Conservation (phyloP, 1,140 invertebrate species). For the Cotesia typhae region DNA sequence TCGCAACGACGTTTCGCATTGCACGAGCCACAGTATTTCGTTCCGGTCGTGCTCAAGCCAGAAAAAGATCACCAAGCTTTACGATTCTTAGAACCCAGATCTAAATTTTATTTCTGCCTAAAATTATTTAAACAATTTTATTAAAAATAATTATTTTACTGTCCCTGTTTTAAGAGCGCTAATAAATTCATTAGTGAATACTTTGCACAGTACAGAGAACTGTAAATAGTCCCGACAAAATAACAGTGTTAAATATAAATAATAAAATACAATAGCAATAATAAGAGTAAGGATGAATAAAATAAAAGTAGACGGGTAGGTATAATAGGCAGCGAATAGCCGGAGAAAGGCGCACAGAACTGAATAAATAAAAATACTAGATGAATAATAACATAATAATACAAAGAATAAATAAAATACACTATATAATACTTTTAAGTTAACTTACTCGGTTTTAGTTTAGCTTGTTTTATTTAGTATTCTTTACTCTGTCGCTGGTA, state of each 20-base stretch:
- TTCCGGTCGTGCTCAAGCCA: conserved; percentile 9
- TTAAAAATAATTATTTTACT: background rate
- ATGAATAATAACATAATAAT: conserved; percentile 10
- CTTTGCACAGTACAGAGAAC: background rate
- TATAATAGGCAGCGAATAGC: background rate
- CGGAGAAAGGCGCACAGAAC: background rate
- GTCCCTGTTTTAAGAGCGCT: conserved; percentile 13
- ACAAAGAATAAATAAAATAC: background rate
- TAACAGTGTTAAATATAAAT: background rate
- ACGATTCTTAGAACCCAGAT: conserved; percentile 8
- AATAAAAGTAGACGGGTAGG: too few species aligned
- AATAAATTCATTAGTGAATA: conserved; percentile 17
- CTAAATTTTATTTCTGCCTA: background rate
- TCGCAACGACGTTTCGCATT: conserved; percentile 11
- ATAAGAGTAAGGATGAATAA: too few species aligned
- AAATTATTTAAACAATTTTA: background rate
- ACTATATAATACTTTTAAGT: too few species aligned
- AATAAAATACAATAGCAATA: background rate
- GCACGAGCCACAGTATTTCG: conserved; percentile 18
- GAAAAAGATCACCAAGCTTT: conserved; percentile 22
- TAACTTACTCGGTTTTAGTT: background rate
- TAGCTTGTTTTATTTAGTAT: background rate
- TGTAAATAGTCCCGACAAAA: background rate
- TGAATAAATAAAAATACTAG: background rate
- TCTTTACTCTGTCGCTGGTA: background rate